A percentile compares a stretch with the other conserved stretches of the same genome.
These are phyloP conservation scores for human (Homo sapiens) DNA, from an alignment of 2,113 vertebrate species.

Conservation along the genomic window GRCh38 chr11:118042001-118042500, in stretches of 20 bases:
- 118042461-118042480: neutral
- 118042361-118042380: neutral
- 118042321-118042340: neutral
- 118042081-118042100: neutral
- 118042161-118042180: neutral
- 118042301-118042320: neutral
- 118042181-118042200: neutral
- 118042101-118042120: neutral
- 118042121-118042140: neutral
- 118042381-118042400: neutral
- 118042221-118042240: neutral
- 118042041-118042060: too few species aligned
- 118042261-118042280: neutral
- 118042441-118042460: neutral
- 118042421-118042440: neutral
- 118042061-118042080: too few species aligned
- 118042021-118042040: too few species aligned
- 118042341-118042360: neutral
- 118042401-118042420: neutral
- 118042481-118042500: neutral
- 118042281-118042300: neutral
- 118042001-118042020: too few species aligned
- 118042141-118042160: neutral
- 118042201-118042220: neutral
- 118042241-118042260: neutral